phyloP scores from a whole-genome alignment of 2,113 vertebrate genomes.

The Physeter macrocephalus region DNA sequence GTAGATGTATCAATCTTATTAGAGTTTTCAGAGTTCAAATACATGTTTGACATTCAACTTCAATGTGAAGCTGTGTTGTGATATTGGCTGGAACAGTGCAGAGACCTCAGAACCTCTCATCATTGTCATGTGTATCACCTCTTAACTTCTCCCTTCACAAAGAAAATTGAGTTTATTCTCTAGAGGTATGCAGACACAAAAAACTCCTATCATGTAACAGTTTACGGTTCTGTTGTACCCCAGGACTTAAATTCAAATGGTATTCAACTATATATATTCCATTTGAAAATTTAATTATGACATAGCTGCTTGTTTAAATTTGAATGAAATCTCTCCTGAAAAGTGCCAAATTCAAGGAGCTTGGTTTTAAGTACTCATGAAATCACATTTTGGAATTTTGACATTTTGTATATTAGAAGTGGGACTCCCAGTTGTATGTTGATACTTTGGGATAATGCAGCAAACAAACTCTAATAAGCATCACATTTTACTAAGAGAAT shows the following conservation, averaged over 20 bases:
- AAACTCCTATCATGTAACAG: background rate
- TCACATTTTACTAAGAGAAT: background rate
- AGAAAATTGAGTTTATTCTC: background rate
- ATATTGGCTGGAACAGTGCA: background rate
- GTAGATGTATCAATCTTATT: background rate
- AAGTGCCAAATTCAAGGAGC: background rate
- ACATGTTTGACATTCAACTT: background rate
- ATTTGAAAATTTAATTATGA: conserved; percentile 6
- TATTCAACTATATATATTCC: background rate
- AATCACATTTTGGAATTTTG: background rate
- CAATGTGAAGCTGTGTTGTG: background rate
- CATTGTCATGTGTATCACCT: background rate
- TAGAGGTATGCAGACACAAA: background rate
- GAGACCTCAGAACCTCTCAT: background rate
- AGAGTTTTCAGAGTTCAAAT: background rate
- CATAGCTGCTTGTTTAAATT: background rate
- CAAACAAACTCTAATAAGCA: background rate
- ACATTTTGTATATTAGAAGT: background rate
- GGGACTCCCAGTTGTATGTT: background rate
- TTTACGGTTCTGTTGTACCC: background rate
- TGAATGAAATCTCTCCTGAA: background rate
- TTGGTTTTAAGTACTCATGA: background rate
- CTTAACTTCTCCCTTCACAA: background rate
- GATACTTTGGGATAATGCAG: background rate
- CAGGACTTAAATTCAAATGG: background rate